Conservation (phyloP, 2,888 invertebrate genomes). For the Brachyptera risi region DNA sequence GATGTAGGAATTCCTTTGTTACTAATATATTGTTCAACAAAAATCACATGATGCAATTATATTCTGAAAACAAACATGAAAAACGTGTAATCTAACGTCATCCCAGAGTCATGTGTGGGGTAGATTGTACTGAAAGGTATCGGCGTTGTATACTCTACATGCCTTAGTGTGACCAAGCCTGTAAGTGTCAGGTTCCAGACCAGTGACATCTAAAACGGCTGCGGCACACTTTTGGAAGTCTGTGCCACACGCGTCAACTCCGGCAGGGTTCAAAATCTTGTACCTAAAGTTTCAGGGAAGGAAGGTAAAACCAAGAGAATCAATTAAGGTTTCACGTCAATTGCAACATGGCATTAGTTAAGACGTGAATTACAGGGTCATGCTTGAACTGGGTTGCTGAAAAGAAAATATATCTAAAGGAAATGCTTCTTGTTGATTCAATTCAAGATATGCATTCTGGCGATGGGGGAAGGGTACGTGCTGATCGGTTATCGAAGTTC, state of each 20-base stretch:
- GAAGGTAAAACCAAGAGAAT: neutral
- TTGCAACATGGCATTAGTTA: neutral
- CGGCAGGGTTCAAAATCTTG: conserved; percentile 96
- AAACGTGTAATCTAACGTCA: no score
- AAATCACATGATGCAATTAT: neutral
- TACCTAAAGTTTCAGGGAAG: conserved; percentile 60
- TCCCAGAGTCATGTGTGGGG: no score
- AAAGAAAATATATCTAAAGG: no score
- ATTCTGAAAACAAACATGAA: no score
- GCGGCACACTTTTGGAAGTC: conserved; percentile 81
- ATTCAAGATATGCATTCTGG: no score
- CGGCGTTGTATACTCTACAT: conserved; percentile 61
- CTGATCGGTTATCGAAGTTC: no score
- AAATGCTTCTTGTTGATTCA: no score
- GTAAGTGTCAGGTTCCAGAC: conserved; percentile 86
- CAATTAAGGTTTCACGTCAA: neutral
- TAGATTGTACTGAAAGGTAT: no score
- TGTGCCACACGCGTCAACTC: conserved; percentile 62
- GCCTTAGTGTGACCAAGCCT: conserved; percentile 99
- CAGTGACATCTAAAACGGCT: conserved; percentile 75
- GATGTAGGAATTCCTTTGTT: no score
- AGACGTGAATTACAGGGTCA: no score
- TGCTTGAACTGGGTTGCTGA: neutral
- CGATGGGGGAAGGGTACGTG: no score
- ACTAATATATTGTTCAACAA: neutral